phyloP scores from a whole-genome alignment of 2,797 vertebrate species.

The Periophthalmus magnuspinnatus region DNA sequence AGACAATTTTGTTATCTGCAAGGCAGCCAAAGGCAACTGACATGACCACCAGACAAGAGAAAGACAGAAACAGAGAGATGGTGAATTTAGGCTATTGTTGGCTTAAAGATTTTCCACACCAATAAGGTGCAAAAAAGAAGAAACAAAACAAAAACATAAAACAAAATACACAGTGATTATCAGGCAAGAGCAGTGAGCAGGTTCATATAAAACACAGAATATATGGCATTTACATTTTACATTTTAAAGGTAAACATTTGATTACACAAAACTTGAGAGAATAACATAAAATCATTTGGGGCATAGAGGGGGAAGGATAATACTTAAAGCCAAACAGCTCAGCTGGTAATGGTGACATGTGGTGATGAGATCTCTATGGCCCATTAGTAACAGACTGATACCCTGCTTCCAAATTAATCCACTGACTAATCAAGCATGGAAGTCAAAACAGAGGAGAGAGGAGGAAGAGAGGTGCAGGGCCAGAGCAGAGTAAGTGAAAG shows the following conservation, averaged over 20 bases:
- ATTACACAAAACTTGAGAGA: background rate
- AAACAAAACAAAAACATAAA: background rate
- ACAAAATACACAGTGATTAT: background rate
- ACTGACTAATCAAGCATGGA: slow-evolving; percentile 78
- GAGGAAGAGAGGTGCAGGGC: slow-evolving; percentile 33
- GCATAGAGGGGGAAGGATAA: slow-evolving; percentile 52
- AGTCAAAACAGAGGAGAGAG: slow-evolving; percentile 69
- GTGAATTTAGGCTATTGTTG: slow-evolving; percentile 57
- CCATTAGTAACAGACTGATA: slow-evolving; percentile 79
- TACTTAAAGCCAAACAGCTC: slow-evolving; percentile 69
- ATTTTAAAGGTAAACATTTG: background rate
- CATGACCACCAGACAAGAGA: slow-evolving; percentile 83
- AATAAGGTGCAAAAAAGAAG: slow-evolving; percentile 39
- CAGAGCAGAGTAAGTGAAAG: slow-evolving; percentile 11
- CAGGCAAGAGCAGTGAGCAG: background rate
- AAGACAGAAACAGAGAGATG: slow-evolving; percentile 77
- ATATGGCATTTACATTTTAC: background rate
- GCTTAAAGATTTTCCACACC: slow-evolving; percentile 58
- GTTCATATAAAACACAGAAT: background rate
- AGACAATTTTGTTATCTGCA: slow-evolving; percentile 99
- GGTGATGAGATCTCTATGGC: slow-evolving; percentile 76
- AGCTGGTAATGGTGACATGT: slow-evolving; percentile 70
- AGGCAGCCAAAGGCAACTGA: slow-evolving; percentile 88
- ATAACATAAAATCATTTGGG: slow-evolving; percentile 12
- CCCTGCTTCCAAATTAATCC: slow-evolving; percentile 79